Percentiles rank a stretch among this genome's conserved stretches.
phyloP scores from a whole-genome alignment of 1,140 invertebrate genomes.

The Trachymyrmex septentrionalis region DNA sequence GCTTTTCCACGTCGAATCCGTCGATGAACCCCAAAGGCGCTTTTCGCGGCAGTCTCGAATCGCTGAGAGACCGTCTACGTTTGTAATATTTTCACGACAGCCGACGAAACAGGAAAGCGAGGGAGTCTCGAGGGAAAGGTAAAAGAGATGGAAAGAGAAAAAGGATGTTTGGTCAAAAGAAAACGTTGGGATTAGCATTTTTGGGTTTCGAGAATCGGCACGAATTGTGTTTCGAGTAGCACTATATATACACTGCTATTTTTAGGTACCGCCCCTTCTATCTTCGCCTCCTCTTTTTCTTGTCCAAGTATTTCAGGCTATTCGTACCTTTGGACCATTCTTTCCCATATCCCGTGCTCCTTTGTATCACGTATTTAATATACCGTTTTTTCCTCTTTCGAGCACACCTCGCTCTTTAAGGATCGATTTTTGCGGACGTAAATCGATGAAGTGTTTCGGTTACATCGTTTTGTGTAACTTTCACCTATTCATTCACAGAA shows the following conservation, averaged over 20 bases:
- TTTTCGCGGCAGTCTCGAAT: conserved; percentile 53
- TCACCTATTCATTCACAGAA: not conserved
- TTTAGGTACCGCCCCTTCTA: conserved; percentile 12
- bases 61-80: conserved; percentile 35
- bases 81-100: conserved; percentile 48
- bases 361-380: conserved; percentile 45
- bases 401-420: not conserved
- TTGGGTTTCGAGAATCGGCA: conserved; percentile 72
- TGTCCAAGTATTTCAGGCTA: conserved; percentile 8
- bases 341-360: conserved; percentile 31
- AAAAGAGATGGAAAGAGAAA: not conserved
- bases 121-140: not conserved
- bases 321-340: not conserved
- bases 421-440: not conserved
- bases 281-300: conserved; percentile 14
- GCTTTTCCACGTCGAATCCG: conserved; percentile 72
- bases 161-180: conserved; percentile 55
- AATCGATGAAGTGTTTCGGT: not conserved
- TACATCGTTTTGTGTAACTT: conserved; percentile 22
- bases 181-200: conserved; percentile 78
- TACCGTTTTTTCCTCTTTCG: conserved; percentile 27
- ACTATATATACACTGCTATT: conserved; percentile 44
- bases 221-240: conserved; percentile 78
- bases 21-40: conserved; percentile 55
- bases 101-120: conserved; percentile 10